These are phyloP conservation scores for Phalacrocorax pelagicus DNA, from an alignment of 2,113 vertebrate species.

Conservation along the genomic window DNA sequence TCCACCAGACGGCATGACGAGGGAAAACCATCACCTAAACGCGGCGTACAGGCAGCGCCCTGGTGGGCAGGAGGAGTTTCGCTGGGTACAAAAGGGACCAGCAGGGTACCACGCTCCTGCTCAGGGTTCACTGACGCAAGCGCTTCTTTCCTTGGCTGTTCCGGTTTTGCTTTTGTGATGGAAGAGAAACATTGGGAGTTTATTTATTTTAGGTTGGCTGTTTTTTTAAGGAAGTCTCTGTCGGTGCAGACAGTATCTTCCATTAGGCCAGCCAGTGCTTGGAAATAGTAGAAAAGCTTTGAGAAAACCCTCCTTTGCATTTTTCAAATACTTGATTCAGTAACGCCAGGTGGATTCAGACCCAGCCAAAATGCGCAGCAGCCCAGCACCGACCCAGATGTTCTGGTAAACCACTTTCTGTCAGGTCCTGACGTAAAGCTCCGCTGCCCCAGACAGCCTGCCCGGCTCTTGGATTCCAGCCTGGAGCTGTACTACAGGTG, in stretches of 20 bases:
- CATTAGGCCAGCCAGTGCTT: neutral
- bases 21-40: neutral
- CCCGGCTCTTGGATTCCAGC: neutral
- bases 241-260: neutral
- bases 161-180: neutral
- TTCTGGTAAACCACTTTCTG: neutral
- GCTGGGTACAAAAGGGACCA: neutral
- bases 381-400: neutral
- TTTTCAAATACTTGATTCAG: neutral
- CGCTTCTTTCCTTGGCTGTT: neutral
- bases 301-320: neutral
- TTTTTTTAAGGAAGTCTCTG: neutral
- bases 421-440: neutral
- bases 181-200: neutral
- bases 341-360: neutral
- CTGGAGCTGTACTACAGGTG: neutral
- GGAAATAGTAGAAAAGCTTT: neutral
- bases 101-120: neutral
- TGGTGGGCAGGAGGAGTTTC: neutral
- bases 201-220: neutral
- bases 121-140: neutral
- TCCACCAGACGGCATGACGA: fast-evolving
- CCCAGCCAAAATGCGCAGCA: fast-evolving
- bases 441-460: fast-evolving
- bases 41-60: too few relatives aligned